Base-by-base conservation (phyloP, 2,113 vertebrate genomes). In the Anarrhichthys ocellatus region DNA sequence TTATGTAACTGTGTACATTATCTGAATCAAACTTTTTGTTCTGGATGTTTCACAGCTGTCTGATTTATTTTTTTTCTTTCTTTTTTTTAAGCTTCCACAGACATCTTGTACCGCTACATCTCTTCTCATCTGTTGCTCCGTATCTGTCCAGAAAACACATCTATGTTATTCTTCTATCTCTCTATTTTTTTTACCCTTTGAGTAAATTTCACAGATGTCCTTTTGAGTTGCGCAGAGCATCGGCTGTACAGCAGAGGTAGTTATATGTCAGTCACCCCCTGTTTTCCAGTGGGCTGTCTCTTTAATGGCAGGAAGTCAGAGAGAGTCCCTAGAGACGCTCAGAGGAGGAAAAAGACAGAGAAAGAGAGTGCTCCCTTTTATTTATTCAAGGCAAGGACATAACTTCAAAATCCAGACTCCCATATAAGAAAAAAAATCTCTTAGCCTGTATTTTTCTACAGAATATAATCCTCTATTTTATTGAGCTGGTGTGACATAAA, bases 261-360 rank as follows among this genome's bases (percentile, higher is more conserved):
- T 79, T 70, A 69, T 27, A 81, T 88, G 89, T 93, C 93, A 91
- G 76, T 94, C 91, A 90, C 80, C 89, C 87, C 79, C 14, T 79
- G 76, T 78, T 79, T 90, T 93, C 80, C 82, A 83, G 85, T 78
- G 81, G 69, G 75, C 89, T 92, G 92, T 93, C 87, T 93, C 86
- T 94, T 93, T 93, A 94, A 94, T 90, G 92, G 92, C 93, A 94
- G 93, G 92, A 94, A 92, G 92, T 92, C 82, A 87, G 86, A 64
- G 81, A 84, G 65, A 87, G 78, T 63, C 88, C 79, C 87, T 9
- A 36, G 88, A 91, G 90, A 90, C 63, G 14, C 73, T 52, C n/a
- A 36, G 76, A 85, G 65, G 52, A 84, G 71, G 79, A 82, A 84
- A 46, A 81, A 85, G 73, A 83, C 76, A 74, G 68, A 72, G 82